Evolutionary conservation across 2,113 vertebrate genomes (phyloP), one percentile per base, ranked within the genome.

Genomic region (Setophaga coronata): DNA sequence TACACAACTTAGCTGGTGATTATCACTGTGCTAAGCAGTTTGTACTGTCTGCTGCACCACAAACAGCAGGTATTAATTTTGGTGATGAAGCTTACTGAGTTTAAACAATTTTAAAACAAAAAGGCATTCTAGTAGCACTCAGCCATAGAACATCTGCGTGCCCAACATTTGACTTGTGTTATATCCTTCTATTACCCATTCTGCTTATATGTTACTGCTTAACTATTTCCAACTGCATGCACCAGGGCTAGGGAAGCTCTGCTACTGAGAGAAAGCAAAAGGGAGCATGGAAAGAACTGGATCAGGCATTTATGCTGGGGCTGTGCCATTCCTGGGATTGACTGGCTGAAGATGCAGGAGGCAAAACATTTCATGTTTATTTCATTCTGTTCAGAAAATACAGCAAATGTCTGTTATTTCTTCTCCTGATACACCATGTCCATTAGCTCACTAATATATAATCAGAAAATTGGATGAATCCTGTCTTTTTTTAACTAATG

Each of bases 31-130:
- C 70, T 64, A 56, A 89, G 78, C 43, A 40, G 31, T 4, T 77
- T 78, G 34, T 58, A 53, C 34, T 84, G 69, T 64, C 78, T 76
- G 66, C 51, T 87, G 28, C 48, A 60, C 53, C 73, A 79, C 77
- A 65, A 87, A 67, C 77, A 89, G 70, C 87, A 69, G 84, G 66
- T 95, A 76, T 69, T 95, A 76, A 94, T 90, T 95, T 87, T 88
- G 33, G 24, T 82, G 87, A 36, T 86, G 84, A 82, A 82, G 51
- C 58, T 77, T 21, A 45, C 40, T 26, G 69, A 77, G 78, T 90
- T 96, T 91, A 94, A 95, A 82, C 61, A 71, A 60, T 85, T 89
- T 69, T 77, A 57, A 94, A 95, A 64, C 53, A 72, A 64, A 87
- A 79, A 86, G 40, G 21, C 54, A 60, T 93, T 87, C 71, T 77